Conservation (phyloP, 2,797 vertebrate species). For the Presbytis comata region DNA sequence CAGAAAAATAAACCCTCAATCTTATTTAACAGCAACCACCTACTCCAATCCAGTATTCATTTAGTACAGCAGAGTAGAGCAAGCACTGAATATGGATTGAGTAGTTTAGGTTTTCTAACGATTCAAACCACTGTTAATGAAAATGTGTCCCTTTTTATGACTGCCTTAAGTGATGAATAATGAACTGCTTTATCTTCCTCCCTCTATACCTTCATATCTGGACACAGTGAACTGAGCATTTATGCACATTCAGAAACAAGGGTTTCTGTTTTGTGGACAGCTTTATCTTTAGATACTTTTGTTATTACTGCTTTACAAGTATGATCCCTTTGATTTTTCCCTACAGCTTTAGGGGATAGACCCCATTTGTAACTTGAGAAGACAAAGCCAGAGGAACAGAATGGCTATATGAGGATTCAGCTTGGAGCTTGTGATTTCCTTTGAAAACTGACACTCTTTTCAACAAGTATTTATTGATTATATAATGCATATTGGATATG, state of each 20-base stretch:
- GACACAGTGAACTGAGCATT: conserved; percentile 49
- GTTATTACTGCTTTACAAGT: neutral
- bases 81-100: conserved; percentile 52
- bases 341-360: neutral
- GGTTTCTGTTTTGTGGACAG: neutral
- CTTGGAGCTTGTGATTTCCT: conserved; percentile 22
- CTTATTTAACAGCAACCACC: conserved; percentile 49
- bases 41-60: neutral
- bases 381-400: conserved; percentile 8
- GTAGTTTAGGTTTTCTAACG: conserved; percentile 42
- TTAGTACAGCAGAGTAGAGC: conserved; percentile 34
- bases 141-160: conserved; percentile 46
- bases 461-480: conserved; percentile 35
- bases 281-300: conserved; percentile 31
- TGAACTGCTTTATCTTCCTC: neutral
- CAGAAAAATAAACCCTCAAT: conserved; percentile 44
- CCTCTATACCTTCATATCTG: conserved; percentile 9
- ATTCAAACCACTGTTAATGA: conserved; percentile 43
- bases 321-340: conserved; percentile 24
- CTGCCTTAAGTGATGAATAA: conserved; percentile 55
- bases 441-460: conserved; percentile 27
- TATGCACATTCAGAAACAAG: conserved; percentile 23
- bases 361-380: conserved; percentile 38
- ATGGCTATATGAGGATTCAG: neutral
- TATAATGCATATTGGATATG: neutral